Evolutionary conservation across 1,140 invertebrate genomes (phyloP), one percentile per base, ranked within the genome.

Genomic region (Chlorops oryzae): DNA sequence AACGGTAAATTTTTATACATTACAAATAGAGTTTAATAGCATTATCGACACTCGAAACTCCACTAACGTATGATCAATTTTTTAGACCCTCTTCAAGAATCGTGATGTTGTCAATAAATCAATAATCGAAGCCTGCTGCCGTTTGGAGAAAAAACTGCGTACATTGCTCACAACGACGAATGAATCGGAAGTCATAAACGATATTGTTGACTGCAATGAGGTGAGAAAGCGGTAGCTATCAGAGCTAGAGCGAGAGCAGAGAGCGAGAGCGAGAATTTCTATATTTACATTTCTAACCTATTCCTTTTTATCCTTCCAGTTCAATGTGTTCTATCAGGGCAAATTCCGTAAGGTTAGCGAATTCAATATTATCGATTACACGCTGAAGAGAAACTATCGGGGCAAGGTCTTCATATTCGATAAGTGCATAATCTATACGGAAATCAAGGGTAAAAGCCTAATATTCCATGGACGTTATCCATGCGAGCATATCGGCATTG

Each of bases 361-460:
- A 40, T 72, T 72, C 32, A 55, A 68, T 22, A 56, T 70, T 17
- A 28, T 43, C 34, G 70, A 72, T 45, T 54, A 61, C 27, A 63
- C 57, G 24, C 34, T 55, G 1, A 65, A 65, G 41, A 61, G 69
- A 5, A 61, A 42, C 38, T 72, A 68, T 45, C 56, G 60, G 6
- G 59, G 50, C 44, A 71, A 70, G 43, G 66, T 66, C 0, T 72
- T 72, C n/a, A 68, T 72, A 5, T 72, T 72, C 39, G 70, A 71
- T 44, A 72, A 68, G 49, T 71, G 64, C 52, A 61, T 72, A 10
- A 66, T 71, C n/a, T 72, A 70, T 17, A 68, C 70, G n/a, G 70
- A 72, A 55, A 68, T 67, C 20, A 68, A 68, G 37, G 65, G 63
- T 23, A 72, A 71, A 47, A 48, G 52, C 21, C 49, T 72, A 49